Base-by-base conservation (phyloP, 2,888 invertebrate species). In the Diarsia mendica region DNA sequence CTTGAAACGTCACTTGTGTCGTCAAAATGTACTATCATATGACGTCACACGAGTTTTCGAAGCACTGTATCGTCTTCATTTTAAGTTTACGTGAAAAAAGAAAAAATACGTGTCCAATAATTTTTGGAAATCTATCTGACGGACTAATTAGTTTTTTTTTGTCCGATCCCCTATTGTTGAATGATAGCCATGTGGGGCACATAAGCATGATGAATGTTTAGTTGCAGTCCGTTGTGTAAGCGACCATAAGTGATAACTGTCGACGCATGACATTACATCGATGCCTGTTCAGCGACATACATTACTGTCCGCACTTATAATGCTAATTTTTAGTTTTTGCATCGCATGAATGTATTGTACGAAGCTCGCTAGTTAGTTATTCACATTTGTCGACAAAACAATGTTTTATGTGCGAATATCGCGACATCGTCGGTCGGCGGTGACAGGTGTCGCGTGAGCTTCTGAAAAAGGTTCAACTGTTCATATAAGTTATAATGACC, bases 221-320 rank as follows among this genome's bases (percentile, higher is more conserved):
- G 55, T 13, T 23, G 60, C 18, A 61, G 55, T 51, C 23, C 10
- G 61, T 69, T 72, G 68, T 61, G 55, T 51, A 39, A 72, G 33
- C 39, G 55, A 28, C 61, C 55, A 11, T 49, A 61, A 15, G 61
- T 49, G 60, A 39, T 48, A 44, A 6, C 65, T 74, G 67, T 44
- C 80, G 48, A 44, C 58, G 64, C 79, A 68, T 71, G 58, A 48
- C 74, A 53, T 74, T 58, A 79, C 79, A 66, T 55, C 65, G 68
- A 82, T 66, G 68, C 66, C 49, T 66, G 61, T 20, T n/a, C 71
- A 65, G 48, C 55, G 66, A 71, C 68, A 72, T 74, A 73, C 10
- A 66, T 79, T 65, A 71, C 33, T 61, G 61, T 15, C 18, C 20
- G 39, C 64, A 74, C 61, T 68, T 48, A 33, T 60, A 58, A 72